A percentile compares a stretch with the other conserved stretches of the same genome.
These are phyloP conservation scores for Drosophila pruinosa DNA, from an alignment of 1,140 invertebrate genomes.

Conservation along the genomic window DNA sequence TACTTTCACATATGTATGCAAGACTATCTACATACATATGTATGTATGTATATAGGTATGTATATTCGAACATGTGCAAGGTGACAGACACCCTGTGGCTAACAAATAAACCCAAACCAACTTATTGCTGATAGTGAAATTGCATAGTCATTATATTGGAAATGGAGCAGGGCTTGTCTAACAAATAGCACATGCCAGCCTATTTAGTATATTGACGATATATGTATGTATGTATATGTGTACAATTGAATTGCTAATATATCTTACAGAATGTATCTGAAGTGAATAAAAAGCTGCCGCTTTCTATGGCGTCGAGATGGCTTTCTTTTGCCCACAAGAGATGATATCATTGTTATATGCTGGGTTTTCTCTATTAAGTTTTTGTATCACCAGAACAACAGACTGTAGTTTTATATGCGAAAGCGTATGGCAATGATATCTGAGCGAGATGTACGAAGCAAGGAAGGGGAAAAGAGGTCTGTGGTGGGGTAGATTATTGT, in stretches of 20 bases:
- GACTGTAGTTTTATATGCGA: slow-evolving; percentile 11
- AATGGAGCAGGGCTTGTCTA: slow-evolving; percentile 4
- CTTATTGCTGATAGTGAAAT: slow-evolving; percentile 39
- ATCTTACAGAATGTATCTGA: slow-evolving; percentile 9
- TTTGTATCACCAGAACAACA: slow-evolving; percentile 13
- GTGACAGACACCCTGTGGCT: slow-evolving; percentile 4
- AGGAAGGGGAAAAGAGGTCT: neutral
- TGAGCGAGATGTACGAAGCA: neutral
- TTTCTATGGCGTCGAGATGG: slow-evolving; percentile 28
- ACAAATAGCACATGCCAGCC: neutral
- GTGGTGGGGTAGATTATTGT: slow-evolving; percentile 2
- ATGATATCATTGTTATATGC: slow-evolving; percentile 50
- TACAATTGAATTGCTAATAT: neutral
- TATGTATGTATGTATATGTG: neutral
- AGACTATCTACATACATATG: neutral
- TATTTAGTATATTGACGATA: neutral
- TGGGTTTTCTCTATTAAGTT: slow-evolving; percentile 27
- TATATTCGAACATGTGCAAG: neutral
- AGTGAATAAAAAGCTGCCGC: slow-evolving; percentile 14
- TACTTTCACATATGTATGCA: neutral
- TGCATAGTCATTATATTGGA: slow-evolving; percentile 42
- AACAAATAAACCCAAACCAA: slow-evolving; percentile 24
- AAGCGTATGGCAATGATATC: slow-evolving; percentile 40
- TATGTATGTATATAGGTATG: neutral
- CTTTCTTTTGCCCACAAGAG: slow-evolving; percentile 16